Evolutionary conservation across 2,888 invertebrate genomes (phyloP).

Genomic region (Mythimna ferrago): DNA sequence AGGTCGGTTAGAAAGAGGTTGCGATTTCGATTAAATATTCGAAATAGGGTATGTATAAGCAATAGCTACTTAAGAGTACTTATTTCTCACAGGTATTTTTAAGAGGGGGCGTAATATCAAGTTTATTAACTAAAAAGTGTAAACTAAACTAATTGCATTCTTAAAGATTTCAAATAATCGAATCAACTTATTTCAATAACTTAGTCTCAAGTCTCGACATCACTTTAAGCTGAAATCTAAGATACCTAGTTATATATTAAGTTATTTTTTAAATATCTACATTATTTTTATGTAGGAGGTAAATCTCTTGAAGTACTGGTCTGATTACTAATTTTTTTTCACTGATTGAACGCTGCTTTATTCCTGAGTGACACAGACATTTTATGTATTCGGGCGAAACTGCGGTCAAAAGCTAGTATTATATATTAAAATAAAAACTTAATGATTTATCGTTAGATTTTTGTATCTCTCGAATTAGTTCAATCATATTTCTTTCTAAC

Average conservation of each 20-base stretch:
- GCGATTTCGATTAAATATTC: constrained; percentile 25
- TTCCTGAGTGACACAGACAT: too few species aligned
- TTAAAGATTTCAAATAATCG: not conserved
- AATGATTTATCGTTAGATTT: not conserved
- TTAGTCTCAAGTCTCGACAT: not conserved
- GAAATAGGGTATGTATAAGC: constrained; percentile 1
- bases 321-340: too few species aligned
- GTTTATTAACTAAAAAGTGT: not conserved
- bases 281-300: too few species aligned
- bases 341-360: too few species aligned
- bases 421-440: too few species aligned
- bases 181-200: not conserved
- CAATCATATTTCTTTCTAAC: not conserved
- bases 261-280: not conserved
- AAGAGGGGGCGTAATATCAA: not conserved
- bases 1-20: constrained; percentile 37
- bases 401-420: too few species aligned
- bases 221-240: not conserved
- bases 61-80: not conserved
- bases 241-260: too few species aligned
- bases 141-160: not conserved
- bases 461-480: not conserved
- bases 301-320: too few species aligned
- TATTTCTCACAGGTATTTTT: not conserved
- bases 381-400: too few species aligned